phyloP scores from a whole-genome alignment of 2,113 vertebrate genomes.

The Chrysemys picta region DNA sequence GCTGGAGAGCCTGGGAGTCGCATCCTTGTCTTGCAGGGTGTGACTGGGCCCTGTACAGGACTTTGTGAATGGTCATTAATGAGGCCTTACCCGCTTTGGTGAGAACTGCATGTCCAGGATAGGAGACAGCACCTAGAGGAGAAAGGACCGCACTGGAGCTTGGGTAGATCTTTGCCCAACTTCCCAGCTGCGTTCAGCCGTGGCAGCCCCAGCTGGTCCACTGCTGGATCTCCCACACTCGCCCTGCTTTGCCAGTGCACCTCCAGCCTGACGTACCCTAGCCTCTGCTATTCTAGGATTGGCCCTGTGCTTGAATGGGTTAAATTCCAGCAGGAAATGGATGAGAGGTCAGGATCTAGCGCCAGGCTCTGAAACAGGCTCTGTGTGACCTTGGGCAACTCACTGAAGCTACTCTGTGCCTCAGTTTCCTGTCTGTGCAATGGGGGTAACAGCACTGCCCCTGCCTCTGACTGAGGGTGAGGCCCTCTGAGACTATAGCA shows the following conservation, averaged over 20 bases:
- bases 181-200: not conserved
- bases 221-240: not conserved
- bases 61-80: not conserved
- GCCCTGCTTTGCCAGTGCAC: not conserved
- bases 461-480: no score
- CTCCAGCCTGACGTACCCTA: not conserved
- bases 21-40: not conserved
- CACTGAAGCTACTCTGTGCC: no score
- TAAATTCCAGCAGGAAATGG: not conserved
- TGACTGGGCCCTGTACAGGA: not conserved
- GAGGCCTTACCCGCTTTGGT: slow-evolving; percentile 82
- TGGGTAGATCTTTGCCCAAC: not conserved
- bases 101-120: slow-evolving; percentile 88
- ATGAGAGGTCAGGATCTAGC: not conserved
- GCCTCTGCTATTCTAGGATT: not conserved
- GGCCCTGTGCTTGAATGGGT: not conserved
- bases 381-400: not conserved
- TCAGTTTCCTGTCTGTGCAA: not conserved
- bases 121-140: slow-evolving; percentile 76
- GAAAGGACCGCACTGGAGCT: not conserved
- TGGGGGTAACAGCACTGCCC: not conserved
- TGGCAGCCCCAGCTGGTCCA: not conserved
- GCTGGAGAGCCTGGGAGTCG: not conserved
- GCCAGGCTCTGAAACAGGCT: not conserved
- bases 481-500: no score